Percentiles rank a stretch among this genome's conserved stretches.
Conservation (phyloP, 1,140 invertebrate genomes). For the Ceratosolen solmsi region DNA sequence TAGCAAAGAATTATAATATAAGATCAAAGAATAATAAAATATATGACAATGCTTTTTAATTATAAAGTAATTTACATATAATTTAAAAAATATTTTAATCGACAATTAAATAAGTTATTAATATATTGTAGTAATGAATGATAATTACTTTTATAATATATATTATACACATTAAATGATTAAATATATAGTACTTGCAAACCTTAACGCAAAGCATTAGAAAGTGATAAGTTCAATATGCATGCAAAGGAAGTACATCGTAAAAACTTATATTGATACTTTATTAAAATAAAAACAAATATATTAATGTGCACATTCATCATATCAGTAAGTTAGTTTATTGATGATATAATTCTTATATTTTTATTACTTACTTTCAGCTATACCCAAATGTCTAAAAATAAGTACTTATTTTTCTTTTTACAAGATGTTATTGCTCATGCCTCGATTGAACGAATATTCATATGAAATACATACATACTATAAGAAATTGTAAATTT, state of each 20-base stretch:
- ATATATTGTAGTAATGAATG: not conserved
- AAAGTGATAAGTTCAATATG: constrained; percentile 10
- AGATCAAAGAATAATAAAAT: not conserved
- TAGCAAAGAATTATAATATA: not conserved
- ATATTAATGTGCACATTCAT: constrained; percentile 5
- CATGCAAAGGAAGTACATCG: constrained; percentile 4
- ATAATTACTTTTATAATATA: not conserved
- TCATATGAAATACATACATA: not conserved
- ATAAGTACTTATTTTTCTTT: constrained; percentile 23
- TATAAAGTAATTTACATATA: not conserved
- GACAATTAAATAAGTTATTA: not conserved
- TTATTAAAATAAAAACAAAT: constrained; percentile 7
- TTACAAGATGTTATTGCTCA: not conserved
- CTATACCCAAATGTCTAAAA: constrained; percentile 25
- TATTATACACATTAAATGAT: not conserved
- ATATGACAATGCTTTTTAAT: not conserved
- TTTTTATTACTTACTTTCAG: constrained; percentile 46
- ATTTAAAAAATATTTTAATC: not conserved
- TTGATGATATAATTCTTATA: not conserved
- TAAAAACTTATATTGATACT: not conserved
- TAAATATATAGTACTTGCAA: not conserved
- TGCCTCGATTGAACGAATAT: not conserved
- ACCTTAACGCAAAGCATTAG: not conserved
- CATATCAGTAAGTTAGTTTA: constrained; percentile 17
- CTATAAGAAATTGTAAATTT: no score